Base-by-base conservation (phyloP, 2,888 invertebrate genomes). In the Tanypteryx hageni region DNA sequence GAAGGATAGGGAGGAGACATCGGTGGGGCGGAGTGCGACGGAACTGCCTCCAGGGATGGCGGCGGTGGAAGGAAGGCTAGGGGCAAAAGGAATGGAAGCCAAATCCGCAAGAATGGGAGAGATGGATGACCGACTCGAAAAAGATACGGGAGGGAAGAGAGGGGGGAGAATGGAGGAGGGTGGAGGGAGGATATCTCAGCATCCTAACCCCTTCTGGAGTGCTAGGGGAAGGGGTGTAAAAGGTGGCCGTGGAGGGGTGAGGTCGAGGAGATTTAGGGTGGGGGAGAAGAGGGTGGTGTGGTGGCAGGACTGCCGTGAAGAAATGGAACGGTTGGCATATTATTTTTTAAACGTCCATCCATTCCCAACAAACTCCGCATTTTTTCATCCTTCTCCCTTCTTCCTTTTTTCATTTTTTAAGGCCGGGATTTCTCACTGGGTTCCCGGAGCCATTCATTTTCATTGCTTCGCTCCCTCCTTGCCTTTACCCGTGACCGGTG, bases 11-110 rank as follows among this genome's bases (percentile, higher is more conserved):
- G n/a, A 31, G 10, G 83, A 9, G n/a, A 7, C 18, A 1, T 18
- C 0, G 56, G 14, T 14, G 5, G 27, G 9, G 81, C 5, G 16
- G 83, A 10, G 14, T 22, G 83, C 44, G 44, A 44, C n/a, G 57
- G 7, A 83, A n/a, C 83, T 27, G 22, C 14, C 59, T 10, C 31
- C 22, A 16, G 27, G 61, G 84, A n/a, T 22, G 58, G 85, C 18
- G 27, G 59, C 22, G 27, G 27, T 14, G 57, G 85, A 14, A n/a
- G 44, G 27, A n/a, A 13, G 83, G 83, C n/a, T 44, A 16, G 83
- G 83, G 57, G n/a, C 86, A 86, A 59, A 57, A 16, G 86, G 86
- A 86, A 64, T 86, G 86, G 86, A 86, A 89, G 89, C 89, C 89
- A 68, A 89, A 89, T 89, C 89, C 64, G 64, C 89, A 89, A 68